These are phyloP conservation scores for Coptodon rendalli DNA, from an alignment of 2,113 vertebrate species.

Conservation along the genomic window DNA sequence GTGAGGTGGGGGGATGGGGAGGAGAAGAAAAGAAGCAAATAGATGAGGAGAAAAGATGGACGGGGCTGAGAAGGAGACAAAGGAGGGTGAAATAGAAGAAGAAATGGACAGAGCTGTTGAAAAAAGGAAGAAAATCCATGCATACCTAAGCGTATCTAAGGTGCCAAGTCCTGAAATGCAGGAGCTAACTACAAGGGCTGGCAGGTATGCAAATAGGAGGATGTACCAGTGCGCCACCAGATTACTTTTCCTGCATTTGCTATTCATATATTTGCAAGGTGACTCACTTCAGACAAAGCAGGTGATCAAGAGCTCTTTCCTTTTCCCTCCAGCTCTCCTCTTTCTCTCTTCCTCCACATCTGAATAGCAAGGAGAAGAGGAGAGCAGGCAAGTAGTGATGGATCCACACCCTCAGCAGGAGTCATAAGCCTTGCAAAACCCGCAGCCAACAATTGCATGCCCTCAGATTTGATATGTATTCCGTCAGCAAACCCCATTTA, in stretches of 20 bases:
- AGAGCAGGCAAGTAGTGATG: conserved; percentile 47
- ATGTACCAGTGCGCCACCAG: conserved; percentile 66
- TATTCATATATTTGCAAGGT: conserved; percentile 84
- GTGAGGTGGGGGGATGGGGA: not conserved
- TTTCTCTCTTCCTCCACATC: conserved; percentile 18
- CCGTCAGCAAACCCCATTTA: conserved; percentile 70
- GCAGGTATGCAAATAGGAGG: conserved; percentile 75
- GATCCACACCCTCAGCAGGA: conserved; percentile 65
- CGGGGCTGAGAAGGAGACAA: conserved; percentile 35
- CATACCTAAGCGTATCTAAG: conserved; percentile 51
- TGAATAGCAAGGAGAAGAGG: conserved; percentile 30
- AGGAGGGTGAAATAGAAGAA: not conserved
- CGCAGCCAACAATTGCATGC: conserved; percentile 55
- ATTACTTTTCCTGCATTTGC: conserved; percentile 77
- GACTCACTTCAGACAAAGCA: conserved; percentile 80
- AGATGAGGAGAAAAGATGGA: conserved; percentile 16
- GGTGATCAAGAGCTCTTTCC: conserved; percentile 70
- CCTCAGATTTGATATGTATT: conserved; percentile 69
- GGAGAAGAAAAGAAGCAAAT: not conserved
- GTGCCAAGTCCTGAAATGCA: conserved; percentile 50
- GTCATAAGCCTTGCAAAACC: conserved; percentile 68
- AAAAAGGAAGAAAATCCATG: conserved; percentile 45
- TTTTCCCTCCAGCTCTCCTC: conserved; percentile 8
- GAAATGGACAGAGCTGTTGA: not conserved
- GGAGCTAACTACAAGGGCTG: conserved; percentile 63